phyloP scores from a whole-genome alignment of 1,140 invertebrate genomes.

The Nasonia vitripennis region DNA sequence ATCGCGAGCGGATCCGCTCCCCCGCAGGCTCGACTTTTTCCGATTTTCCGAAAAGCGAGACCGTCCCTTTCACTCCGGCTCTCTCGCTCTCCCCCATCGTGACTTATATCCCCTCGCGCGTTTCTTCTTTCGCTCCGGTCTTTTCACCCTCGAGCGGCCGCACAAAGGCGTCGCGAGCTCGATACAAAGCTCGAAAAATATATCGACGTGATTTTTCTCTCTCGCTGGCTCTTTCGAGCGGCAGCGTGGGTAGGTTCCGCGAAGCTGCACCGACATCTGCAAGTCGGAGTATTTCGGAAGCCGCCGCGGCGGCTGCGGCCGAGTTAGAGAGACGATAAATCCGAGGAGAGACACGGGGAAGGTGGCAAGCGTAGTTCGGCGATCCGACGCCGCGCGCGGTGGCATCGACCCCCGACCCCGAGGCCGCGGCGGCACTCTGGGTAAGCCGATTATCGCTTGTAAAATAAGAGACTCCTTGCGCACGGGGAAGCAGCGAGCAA shows the following conservation, averaged over 20 bases:
- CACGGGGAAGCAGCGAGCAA: not conserved
- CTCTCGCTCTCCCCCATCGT: not conserved
- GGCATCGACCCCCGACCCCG: slow-evolving; percentile 20
- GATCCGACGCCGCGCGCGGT: not conserved
- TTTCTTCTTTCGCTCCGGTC: not conserved
- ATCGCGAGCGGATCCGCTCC: not conserved
- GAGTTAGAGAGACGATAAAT: not conserved
- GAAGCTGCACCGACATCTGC: not conserved
- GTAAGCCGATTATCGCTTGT: slow-evolving; percentile 44
- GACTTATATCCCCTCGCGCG: not conserved
- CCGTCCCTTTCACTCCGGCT: not conserved
- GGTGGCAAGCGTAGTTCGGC: not conserved
- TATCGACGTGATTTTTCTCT: not conserved
- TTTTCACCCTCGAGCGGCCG: not conserved
- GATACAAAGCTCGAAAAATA: not conserved
- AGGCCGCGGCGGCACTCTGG: not conserved
- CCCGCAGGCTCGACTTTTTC: slow-evolving; percentile 22
- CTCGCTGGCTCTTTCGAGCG: too few relatives aligned
- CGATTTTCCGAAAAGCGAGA: slow-evolving; percentile 19
- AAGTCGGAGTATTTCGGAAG: not conserved
- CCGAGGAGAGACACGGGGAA: not conserved
- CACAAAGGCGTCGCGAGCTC: not conserved
- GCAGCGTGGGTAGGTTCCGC: too few relatives aligned
- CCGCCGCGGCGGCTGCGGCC: not conserved
- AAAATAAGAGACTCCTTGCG: slow-evolving; percentile 14